Percentiles rank a stretch among this genome's conserved stretches.
Evolutionary conservation across 1,140 invertebrate species (phyloP).

Genomic region (Drosophila willistoni): DNA sequence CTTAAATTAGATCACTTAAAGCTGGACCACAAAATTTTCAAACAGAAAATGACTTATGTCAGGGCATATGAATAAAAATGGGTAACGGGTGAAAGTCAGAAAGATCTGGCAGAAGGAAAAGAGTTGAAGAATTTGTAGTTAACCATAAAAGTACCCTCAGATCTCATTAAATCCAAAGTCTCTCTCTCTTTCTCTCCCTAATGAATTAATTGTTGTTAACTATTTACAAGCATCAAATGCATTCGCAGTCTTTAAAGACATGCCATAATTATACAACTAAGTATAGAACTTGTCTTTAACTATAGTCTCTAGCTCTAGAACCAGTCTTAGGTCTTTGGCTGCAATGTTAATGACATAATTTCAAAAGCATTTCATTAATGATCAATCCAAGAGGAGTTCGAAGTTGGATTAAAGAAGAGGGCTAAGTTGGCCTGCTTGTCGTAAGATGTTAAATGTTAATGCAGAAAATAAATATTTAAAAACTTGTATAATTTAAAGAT

Average conservation of each 20-base stretch:
- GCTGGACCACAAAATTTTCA: conserved; percentile 19
- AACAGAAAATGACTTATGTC: background rate
- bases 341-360: conserved; percentile 80
- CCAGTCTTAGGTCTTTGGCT: conserved; percentile 55
- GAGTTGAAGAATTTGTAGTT: background rate
- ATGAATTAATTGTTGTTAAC: conserved; percentile 70
- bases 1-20: conserved; percentile 66
- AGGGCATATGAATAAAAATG: conserved; percentile 3
- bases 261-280: conserved; percentile 61
- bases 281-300: conserved; percentile 11
- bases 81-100: conserved; percentile 28
- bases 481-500: background rate
- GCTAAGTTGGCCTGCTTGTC: too few relatives aligned
- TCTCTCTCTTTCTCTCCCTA: conserved; percentile 28
- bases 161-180: background rate
- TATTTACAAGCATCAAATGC: conserved; percentile 77
- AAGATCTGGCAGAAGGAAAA: background rate
- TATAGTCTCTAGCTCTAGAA: conserved; percentile 20
- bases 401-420: conserved; percentile 1
- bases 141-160: background rate
- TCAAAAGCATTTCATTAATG: conserved; percentile 76
- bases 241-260: conserved; percentile 67
- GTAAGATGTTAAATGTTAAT: conserved; percentile 32
- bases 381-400: conserved; percentile 38
- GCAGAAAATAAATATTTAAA: conserved; percentile 24